phyloP scores from a whole-genome alignment of 2,113 vertebrate species.

The Pungitius pungitius region DNA sequence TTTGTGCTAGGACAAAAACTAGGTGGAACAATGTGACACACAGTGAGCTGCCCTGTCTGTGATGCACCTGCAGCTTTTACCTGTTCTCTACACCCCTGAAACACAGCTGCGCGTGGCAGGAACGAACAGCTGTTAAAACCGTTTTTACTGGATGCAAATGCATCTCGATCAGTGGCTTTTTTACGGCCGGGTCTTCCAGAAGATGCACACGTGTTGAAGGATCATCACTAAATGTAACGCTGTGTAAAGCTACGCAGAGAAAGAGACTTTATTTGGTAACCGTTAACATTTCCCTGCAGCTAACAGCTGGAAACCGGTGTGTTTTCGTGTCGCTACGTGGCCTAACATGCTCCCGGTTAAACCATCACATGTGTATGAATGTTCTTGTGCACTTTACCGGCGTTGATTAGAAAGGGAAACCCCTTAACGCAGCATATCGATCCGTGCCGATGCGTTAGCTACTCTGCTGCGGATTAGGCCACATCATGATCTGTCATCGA shows the following conservation, averaged over 20 bases:
- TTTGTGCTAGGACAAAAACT: background rate
- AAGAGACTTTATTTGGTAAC: background rate
- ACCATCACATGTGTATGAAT: too few species aligned
- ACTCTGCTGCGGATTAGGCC: constrained; percentile 7
- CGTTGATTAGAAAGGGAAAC: background rate
- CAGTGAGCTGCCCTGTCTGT: background rate
- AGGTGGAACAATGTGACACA: background rate
- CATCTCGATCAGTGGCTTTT: background rate
- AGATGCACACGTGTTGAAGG: fast-evolving
- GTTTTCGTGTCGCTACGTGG: constrained; percentile 6
- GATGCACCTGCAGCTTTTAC: background rate
- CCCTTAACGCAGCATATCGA: fast-evolving
- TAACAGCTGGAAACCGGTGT: constrained; percentile 49
- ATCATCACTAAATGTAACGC: fast-evolving
- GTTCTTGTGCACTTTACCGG: fast-evolving
- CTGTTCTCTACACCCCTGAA: background rate
- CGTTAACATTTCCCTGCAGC: background rate
- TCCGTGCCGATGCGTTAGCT: background rate
- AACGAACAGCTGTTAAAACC: background rate
- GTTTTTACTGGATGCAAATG: background rate
- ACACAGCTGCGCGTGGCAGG: background rate
- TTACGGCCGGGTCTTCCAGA: background rate
- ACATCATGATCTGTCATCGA: constrained; percentile 57
- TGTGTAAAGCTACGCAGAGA: fast-evolving
- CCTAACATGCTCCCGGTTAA: background rate